Percentiles rank a stretch among this genome's conserved stretches.
Conservation (phyloP, 1,140 invertebrate species). For the Leptopilina boulardi region DNA sequence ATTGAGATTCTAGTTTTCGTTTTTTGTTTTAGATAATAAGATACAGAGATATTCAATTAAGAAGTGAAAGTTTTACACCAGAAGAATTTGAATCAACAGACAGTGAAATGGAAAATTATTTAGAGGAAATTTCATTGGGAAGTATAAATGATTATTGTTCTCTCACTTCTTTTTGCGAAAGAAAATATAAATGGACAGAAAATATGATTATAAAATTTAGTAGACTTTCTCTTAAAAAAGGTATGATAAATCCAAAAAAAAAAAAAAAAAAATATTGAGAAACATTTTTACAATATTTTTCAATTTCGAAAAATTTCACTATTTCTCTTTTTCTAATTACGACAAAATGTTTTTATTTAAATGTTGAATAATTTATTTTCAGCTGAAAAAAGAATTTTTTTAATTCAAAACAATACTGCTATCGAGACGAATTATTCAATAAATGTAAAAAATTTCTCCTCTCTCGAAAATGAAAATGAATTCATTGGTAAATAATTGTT, state of each 20-base stretch:
- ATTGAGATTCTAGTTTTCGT: too few relatives aligned
- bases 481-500: too few relatives aligned
- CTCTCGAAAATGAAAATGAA: neutral
- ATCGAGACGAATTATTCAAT: neutral
- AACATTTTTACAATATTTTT: too few relatives aligned
- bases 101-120: neutral
- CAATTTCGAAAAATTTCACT: too few relatives aligned
- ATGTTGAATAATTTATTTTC: neutral
- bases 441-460: neutral
- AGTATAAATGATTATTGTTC: neutral
- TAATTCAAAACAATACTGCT: neutral
- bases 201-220: too few relatives aligned
- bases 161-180: neutral
- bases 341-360: neutral
- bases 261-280: too few relatives aligned
- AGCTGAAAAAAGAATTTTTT: conserved; percentile 3
- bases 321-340: too few relatives aligned
- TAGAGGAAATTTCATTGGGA: neutral
- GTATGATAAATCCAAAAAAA: too few relatives aligned
- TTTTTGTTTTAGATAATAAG: neutral
- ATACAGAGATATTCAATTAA: neutral
- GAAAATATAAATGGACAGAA: too few relatives aligned
- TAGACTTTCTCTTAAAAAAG: too few relatives aligned
- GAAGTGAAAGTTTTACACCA: neutral
- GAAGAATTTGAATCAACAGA: neutral